phyloP scores from a whole-genome alignment of 2,113 vertebrate species.

The Rallus limicola region DNA sequence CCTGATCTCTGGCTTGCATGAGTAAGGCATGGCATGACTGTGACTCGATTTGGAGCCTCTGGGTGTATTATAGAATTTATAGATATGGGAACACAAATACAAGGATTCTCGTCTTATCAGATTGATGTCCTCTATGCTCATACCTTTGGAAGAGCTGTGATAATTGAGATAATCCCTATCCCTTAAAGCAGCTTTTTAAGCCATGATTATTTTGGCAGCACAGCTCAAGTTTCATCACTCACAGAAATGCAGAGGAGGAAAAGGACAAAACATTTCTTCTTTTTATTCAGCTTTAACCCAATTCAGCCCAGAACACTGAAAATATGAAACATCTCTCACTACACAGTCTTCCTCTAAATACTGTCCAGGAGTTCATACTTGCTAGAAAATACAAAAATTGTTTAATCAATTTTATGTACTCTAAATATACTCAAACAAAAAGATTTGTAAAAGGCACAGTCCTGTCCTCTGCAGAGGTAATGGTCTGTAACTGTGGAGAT shows the following conservation, averaged over 20 bases:
- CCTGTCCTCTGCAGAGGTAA: not conserved
- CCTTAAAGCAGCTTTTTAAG: constrained; percentile 51
- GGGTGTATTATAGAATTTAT: constrained; percentile 24
- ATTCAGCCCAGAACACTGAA: not conserved
- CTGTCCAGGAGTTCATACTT: not conserved
- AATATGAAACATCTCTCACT: not conserved
- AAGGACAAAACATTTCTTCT: not conserved
- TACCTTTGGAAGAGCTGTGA: constrained; percentile 52
- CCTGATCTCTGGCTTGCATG: not conserved
- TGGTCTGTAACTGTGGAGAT: accelerated
- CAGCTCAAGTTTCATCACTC: constrained; percentile 48
- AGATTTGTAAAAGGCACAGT: not conserved
- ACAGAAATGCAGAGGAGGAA: constrained; percentile 17
- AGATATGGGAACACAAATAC: constrained; percentile 42
- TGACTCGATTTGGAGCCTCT: not conserved
- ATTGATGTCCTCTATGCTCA: constrained; percentile 59
- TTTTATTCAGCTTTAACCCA: constrained; percentile 27
- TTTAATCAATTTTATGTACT: not conserved
- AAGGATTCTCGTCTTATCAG: constrained; percentile 60
- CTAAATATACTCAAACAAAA: not conserved
- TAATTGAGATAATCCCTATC: constrained; percentile 64
- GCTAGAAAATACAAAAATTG: not conserved
- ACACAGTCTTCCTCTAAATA: not conserved
- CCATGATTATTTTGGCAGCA: constrained; percentile 63
- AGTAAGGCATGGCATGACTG: not conserved